Base-by-base conservation (phyloP, 2,797 vertebrate genomes). In the Loriculus beryllinus region DNA sequence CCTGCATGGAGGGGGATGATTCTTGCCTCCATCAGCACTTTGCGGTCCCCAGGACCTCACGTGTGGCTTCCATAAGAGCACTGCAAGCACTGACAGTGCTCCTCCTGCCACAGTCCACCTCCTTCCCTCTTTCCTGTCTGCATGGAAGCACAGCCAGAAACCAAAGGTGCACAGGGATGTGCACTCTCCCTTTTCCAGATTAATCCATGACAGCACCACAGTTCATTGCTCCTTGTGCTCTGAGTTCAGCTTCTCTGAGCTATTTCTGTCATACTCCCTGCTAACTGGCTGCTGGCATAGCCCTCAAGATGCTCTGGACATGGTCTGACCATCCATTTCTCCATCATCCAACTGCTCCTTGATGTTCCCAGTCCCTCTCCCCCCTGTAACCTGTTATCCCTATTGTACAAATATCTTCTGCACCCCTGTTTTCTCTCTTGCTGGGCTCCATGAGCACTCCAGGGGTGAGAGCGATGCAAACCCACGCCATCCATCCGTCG, bases 361-460 rank as follows among this genome's bases (percentile, higher is more conserved):
- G 37, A 20, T 37, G 23, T 16, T 40, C 40, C n/a, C 1, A 0
- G 5, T 48, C 4, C 0, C 39, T 69, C 21, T 62, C 40, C 43
- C 12, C 26, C 56, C 1, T 0, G 2, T 33, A 40, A 23, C 5
- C 3, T 11, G 47, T 22, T 25, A 49, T 37, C 29, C 29, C 7
- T 39, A 12, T 18, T 2, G 0, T 28, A n/a, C 35, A 43, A 65
- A 6, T 56, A 25, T 21, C 40, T 12, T 35, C 47, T 56, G 17
- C 47, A 70, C n/a, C 25, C 20, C 18, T 37, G 3, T 62, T 49
- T 68, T 12, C 39, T 29, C 21, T 57, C 22, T 48, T 23, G 19
- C 7, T 51, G 42, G 31, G 26, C 5, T 65, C 56, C 0, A 0
- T 0, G 28, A 57, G 35, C 1, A 0, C 54, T 29, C 40, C 0